Conservation (phyloP, 2,888 invertebrate genomes). For the Furcula furcula region DNA sequence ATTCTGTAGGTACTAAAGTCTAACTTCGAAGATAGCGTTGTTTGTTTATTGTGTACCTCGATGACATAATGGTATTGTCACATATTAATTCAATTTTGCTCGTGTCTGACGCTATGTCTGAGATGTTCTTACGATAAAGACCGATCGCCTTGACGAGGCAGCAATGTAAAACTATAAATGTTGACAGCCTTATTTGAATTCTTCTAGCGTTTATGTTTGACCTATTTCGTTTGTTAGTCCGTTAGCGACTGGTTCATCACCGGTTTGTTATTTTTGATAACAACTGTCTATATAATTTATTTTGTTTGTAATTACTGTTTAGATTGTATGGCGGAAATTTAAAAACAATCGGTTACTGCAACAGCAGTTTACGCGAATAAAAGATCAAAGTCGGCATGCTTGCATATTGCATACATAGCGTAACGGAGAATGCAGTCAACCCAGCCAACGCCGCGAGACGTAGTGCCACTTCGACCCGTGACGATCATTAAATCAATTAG, state of each 20-base stretch:
- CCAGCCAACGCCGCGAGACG: slow-evolving; percentile 12
- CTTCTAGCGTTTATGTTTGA: slow-evolving; percentile 27
- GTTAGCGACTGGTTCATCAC: slow-evolving; percentile 29
- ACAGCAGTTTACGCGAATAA: not conserved
- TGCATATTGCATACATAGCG: slow-evolving; percentile 3
- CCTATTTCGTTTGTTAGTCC: slow-evolving; percentile 33
- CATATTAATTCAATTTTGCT: slow-evolving; percentile 15
- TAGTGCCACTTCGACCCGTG: slow-evolving; percentile 37
- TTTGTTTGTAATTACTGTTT: slow-evolving; percentile 22
- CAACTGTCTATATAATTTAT: slow-evolving; percentile 26
- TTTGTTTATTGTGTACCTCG: slow-evolving; percentile 12
- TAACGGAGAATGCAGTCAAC: slow-evolving; percentile 12
- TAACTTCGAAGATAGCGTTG: slow-evolving; percentile 4
- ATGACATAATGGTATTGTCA: slow-evolving; percentile 27
- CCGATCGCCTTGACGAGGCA: slow-evolving; percentile 19
- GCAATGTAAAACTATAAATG: slow-evolving; percentile 18
- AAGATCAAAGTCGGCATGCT: slow-evolving; percentile 1
- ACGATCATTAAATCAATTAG: slow-evolving; percentile 47
- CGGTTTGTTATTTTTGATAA: slow-evolving; percentile 24
- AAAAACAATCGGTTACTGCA: slow-evolving; percentile 1
- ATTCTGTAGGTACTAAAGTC: slow-evolving; percentile 9
- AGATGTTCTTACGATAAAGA: slow-evolving; percentile 21
- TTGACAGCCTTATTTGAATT: slow-evolving; percentile 27
- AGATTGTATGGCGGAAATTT: slow-evolving; percentile 13
- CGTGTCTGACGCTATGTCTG: slow-evolving; percentile 27